Conservation (phyloP, 2,888 invertebrate genomes). For the Poecilobothrus nobilitatus region DNA sequence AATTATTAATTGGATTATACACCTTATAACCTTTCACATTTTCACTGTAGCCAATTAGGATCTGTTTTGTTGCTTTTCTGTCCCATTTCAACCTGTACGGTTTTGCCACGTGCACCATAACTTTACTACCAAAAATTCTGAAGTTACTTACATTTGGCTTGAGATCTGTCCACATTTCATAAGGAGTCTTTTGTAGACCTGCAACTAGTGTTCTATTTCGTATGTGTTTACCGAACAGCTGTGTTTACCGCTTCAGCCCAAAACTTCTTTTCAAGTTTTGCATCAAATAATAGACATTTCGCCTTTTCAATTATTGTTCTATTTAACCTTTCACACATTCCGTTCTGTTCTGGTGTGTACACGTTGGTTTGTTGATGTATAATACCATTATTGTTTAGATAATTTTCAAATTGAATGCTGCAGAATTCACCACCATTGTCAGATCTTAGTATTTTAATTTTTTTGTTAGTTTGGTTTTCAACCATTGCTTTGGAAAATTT, state of each 20-base stretch:
- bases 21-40: too few relatives aligned
- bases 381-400: conserved; percentile 21
- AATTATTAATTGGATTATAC: too few relatives aligned
- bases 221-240: too few relatives aligned
- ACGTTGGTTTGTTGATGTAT: conserved; percentile 15
- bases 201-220: too few relatives aligned
- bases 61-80: too few relatives aligned
- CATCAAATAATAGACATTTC: conserved; percentile 27
- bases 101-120: too few relatives aligned
- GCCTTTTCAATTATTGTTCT: conserved; percentile 27
- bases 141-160: too few relatives aligned
- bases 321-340: conserved; percentile 28
- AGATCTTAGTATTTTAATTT: conserved; percentile 23
- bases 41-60: too few relatives aligned
- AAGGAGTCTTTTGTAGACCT: too few relatives aligned
- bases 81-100: too few relatives aligned
- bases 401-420: conserved; percentile 32
- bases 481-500: conserved; percentile 27
- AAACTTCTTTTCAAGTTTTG: conserved; percentile 24
- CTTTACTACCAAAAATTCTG: too few relatives aligned
- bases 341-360: conserved; percentile 16
- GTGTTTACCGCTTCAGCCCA: conserved; percentile 30
- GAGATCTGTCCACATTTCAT: neutral
- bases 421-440: conserved; percentile 27
- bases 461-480: conserved; percentile 25